Base-by-base conservation (phyloP, 1,140 invertebrate genomes). In the Ganaspis sp. region DNA sequence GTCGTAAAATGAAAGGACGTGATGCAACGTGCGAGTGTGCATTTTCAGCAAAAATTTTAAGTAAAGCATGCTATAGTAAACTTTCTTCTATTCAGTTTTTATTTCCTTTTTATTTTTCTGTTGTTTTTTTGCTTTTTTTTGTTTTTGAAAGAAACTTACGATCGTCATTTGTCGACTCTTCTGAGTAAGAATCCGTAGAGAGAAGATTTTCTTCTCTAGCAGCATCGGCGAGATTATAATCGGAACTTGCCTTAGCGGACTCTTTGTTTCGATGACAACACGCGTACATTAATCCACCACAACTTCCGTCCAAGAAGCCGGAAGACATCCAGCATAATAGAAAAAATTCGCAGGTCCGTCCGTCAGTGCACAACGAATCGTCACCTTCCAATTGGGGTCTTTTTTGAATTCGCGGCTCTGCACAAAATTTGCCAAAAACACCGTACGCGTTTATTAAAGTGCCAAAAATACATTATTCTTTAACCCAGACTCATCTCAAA, bases 331-430 rank as follows among this genome's bases (percentile, higher is more conserved):
- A 98, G 92, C 97, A 98, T 87, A 95, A 94, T 82, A 98, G 92
- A 92, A 98, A 97, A 92, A 98, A 98, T 92, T 98, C 96, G 90
- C 97, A 98, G 81, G 94, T 95, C 54, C 96, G 95, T 82, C 95
- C 95, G 84, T 95, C 93, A 84, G 90, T 87, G 86, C 93, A 94
- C 85, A 93, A 92, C 71, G 92, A 91, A 87, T 93, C 93, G 87
- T 92, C 91, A 84, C 88, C 90, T 82, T 90, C 87, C 87, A 90
- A 91, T 80, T 87, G 79, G 84, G 90, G 90, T 87, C 87, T 91
- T 87, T 90, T 91, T 87, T 88, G 83, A 82, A 89, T 87, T 82
- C 89, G 90, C 87, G 87, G 80, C 81, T 91, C 90, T 90, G 89
- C 87, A 87, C 87, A 89, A 85, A 90, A 89, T 81, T 64, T 64